Percentiles rank a stretch among this genome's conserved stretches.
Evolutionary conservation across 2,113 vertebrate genomes (phyloP).

Genomic region (Sminthopsis crassicaudata): DNA sequence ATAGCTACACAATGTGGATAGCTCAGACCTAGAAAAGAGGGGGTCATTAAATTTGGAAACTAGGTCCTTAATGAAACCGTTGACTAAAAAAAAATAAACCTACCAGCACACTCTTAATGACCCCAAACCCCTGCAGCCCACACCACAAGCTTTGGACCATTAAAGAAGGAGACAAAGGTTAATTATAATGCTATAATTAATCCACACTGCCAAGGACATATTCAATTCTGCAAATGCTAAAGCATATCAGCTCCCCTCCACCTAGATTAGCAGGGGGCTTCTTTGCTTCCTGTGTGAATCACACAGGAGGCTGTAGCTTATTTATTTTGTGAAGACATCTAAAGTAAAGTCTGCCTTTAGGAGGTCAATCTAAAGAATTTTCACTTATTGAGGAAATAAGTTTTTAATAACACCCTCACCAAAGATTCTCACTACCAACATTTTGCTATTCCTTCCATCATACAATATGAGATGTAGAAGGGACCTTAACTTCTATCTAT

Average conservation of each 20-base stretch:
- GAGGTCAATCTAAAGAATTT: background rate
- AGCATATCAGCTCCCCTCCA: background rate
- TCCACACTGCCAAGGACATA: background rate
- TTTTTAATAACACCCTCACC: background rate
- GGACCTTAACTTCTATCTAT: background rate
- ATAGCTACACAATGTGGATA: conserved; percentile 23
- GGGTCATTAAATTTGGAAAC: conserved; percentile 4
- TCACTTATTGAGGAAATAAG: conserved; percentile 6
- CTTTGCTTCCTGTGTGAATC: background rate
- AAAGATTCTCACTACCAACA: background rate
- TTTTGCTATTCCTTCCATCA: background rate
- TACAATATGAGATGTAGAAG: background rate
- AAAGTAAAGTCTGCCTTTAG: background rate
- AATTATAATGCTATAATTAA: conserved; percentile 58
- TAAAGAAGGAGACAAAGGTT: conserved; percentile 53
- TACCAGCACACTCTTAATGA: background rate
- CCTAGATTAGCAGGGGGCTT: background rate
- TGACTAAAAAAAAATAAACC: conserved; percentile 40
- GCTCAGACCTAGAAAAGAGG: background rate
- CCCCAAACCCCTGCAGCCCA: conserved; percentile 10
- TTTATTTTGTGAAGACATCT: background rate
- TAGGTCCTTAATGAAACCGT: conserved; percentile 23
- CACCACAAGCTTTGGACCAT: conserved; percentile 17
- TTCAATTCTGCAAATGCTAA: background rate
- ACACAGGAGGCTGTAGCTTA: background rate